Conservation (phyloP, 1,140 invertebrate genomes). For the Brachionus plicatilis region DNA sequence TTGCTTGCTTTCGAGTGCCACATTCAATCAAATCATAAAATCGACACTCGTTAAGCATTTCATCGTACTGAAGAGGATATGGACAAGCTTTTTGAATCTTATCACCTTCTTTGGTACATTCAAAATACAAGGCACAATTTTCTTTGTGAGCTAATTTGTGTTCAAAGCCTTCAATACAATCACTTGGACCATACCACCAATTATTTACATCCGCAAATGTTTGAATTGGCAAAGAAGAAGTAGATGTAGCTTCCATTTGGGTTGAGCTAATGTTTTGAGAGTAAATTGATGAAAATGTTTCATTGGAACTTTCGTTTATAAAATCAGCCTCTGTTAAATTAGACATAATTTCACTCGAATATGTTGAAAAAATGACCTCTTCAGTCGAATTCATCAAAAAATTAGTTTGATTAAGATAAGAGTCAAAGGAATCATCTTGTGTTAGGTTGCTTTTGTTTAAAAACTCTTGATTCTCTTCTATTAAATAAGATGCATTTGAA, state of each 20-base stretch:
- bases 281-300: background rate
- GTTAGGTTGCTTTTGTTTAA: background rate
- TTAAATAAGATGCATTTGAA: background rate
- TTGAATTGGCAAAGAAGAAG: background rate
- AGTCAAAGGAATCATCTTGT: background rate
- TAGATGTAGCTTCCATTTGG: background rate
- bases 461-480: background rate
- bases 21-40: slow-evolving; percentile 26
- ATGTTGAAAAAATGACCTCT: background rate
- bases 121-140: slow-evolving; percentile 18
- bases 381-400: background rate
- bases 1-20: slow-evolving; percentile 21
- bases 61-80: slow-evolving; percentile 34
- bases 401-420: background rate
- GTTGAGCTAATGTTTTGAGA: background rate
- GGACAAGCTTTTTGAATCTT: slow-evolving; percentile 10
- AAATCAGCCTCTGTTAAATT: background rate
- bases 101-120: background rate
- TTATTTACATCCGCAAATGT: background rate
- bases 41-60: slow-evolving; percentile 23
- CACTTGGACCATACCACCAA: slow-evolving; percentile 16
- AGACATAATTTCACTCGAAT: background rate
- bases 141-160: slow-evolving; percentile 2
- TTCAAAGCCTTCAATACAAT: slow-evolving; percentile 27
- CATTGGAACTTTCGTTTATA: background rate